Evolutionary conservation across 2,888 invertebrate genomes (phyloP), one percentile per base, ranked within the genome.

Genomic region (Leucophenga montana): DNA sequence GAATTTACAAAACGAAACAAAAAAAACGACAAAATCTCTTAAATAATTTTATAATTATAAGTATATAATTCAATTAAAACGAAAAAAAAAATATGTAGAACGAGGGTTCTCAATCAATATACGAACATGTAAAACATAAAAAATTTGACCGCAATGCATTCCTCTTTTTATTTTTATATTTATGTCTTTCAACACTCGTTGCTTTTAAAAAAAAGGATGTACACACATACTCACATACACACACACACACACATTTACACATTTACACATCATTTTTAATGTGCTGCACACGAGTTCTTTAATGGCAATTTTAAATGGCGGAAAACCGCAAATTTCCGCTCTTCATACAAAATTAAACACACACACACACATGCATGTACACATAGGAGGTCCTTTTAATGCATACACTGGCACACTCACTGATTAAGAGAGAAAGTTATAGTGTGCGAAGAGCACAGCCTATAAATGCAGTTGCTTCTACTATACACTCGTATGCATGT

Each of bases 251-350:
- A 20, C 14, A 54, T 4, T 1, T 4, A 56, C 3, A 56, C 20
- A 39, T 39, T 39, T 22, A 57, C 18, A 22, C 57, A 39, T 39
- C 39, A 39, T 16, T 50, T 50, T 50, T 50, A 50, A 50, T 50
- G 50, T 18, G 18, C 22, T 27, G 31, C 44, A 18, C 61, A 61
- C 39, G 16, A 33, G 61, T 50, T 65, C 79, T 83, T 81, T 77
- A 81, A 83, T 81, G 78, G 78, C 80, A 71, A 80, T 81, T 81
- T 83, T 77, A 81, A 81, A 83, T 75, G 80, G 71, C 81, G 81
- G 83, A 81, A 81, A 78, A 71, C 81, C 83, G 75, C 78, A 80
- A 83, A 80, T 81, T 81, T 81, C 83, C 83, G 83, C 77, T 80
- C 77, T 78, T 83, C 78, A 81, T 81, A 80, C 70, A 78, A 77